Percentiles rank a stretch among this genome's conserved stretches.
phyloP scores from a whole-genome alignment of 2,797 vertebrate genomes.

The Lacerta agilis region DNA sequence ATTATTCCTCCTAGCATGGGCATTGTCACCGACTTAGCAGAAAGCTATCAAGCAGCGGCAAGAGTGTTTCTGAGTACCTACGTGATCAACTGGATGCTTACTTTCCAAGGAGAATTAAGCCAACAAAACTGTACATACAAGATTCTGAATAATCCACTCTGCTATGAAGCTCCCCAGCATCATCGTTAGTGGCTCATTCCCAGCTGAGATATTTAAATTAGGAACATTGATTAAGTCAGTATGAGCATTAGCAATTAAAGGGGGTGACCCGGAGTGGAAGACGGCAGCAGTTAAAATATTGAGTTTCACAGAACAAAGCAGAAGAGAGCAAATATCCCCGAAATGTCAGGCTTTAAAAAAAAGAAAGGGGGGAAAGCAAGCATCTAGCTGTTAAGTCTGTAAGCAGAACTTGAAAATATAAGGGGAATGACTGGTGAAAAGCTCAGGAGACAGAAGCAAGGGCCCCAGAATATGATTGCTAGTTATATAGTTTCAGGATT shows the following conservation, averaged over 20 bases:
- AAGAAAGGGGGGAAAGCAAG: too few relatives aligned
- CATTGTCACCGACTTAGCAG: not conserved
- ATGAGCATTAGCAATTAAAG: not conserved
- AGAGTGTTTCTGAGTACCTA: not conserved
- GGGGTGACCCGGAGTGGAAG: not conserved
- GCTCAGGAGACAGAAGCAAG: too few relatives aligned
- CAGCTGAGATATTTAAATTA: not conserved
- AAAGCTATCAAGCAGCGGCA: not conserved
- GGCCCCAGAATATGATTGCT: too few relatives aligned
- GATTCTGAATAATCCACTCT: not conserved
- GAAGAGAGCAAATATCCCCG: too few relatives aligned
- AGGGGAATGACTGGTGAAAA: too few relatives aligned
- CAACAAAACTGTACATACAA: not conserved
- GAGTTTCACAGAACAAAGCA: not conserved
- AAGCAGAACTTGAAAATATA: too few relatives aligned
- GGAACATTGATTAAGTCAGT: not conserved
- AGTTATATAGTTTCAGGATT: too few relatives aligned
- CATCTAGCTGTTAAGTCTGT: too few relatives aligned
- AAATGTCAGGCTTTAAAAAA: too few relatives aligned
- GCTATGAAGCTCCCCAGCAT: not conserved
- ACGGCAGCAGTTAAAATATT: too few relatives aligned
- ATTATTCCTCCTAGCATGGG: not conserved
- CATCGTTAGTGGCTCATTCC: not conserved
- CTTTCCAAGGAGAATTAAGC: not conserved
- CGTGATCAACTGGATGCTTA: not conserved